phyloP scores from a whole-genome alignment of 35 echinoderm and acorn worm genomes.

The Lytechinus pictus region DNA sequence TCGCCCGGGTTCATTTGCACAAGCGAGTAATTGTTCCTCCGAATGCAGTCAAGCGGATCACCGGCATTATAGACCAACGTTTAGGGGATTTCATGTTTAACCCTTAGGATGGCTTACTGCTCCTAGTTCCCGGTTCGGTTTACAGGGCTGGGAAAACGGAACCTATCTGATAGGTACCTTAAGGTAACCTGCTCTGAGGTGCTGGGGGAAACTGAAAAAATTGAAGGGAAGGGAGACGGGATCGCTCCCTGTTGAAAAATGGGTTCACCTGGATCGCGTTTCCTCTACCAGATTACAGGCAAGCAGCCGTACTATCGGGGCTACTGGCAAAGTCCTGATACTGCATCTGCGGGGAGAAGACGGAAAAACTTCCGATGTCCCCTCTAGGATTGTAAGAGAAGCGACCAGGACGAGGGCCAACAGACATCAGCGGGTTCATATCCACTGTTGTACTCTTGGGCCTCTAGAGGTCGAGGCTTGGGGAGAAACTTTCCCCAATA shows the following conservation, averaged over 20 bases:
- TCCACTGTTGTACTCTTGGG: not conserved
- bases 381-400: not conserved
- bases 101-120: not conserved
- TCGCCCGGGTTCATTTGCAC: constrained; percentile 25
- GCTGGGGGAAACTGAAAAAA: not conserved
- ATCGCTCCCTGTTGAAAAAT: not conserved
- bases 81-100: constrained; percentile 19
- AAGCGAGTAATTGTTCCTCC: constrained; percentile 49
- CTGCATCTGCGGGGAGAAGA: not conserved
- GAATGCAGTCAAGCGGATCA: not conserved
- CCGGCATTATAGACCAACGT: not conserved
- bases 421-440: not conserved
- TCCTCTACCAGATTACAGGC: no score
- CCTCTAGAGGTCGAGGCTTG: not conserved
- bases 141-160: not conserved
- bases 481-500: not conserved
- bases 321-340: not conserved
- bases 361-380: not conserved
- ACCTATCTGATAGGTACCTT: not conserved
- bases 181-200: not conserved
- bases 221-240: not conserved
- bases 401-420: not conserved
- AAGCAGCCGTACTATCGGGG: not conserved
- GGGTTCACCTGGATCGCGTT: no score
- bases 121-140: constrained; percentile 13